phyloP scores from a whole-genome alignment of 2,888 invertebrate species.

The Leistus spinibarbis region DNA sequence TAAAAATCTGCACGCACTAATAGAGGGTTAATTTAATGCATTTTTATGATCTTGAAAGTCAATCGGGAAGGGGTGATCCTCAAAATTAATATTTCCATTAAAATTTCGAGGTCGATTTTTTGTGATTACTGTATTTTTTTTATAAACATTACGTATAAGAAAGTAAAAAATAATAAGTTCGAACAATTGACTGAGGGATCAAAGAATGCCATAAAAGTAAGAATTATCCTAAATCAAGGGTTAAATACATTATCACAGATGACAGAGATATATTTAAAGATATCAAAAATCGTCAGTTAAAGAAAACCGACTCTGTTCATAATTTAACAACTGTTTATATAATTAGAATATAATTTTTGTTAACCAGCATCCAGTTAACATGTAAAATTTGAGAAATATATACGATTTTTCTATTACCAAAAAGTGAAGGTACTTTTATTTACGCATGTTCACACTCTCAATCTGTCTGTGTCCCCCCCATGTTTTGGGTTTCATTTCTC shows the following conservation, averaged over 20 bases:
- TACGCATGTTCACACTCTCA: slow-evolving; percentile 7
- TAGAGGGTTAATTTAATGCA: too few species aligned
- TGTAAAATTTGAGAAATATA: slow-evolving; percentile 23
- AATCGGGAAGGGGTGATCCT: too few species aligned
- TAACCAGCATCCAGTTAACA: neutral
- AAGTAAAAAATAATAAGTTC: too few species aligned
- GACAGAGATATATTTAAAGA: neutral
- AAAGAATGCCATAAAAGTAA: too few species aligned
- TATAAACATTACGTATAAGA: too few species aligned
- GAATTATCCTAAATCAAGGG: neutral
- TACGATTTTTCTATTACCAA: slow-evolving; percentile 34
- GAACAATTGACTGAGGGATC: too few species aligned
- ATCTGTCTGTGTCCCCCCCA: too few species aligned
- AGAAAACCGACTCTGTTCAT: slow-evolving; percentile 29
- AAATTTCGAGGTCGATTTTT: too few species aligned
- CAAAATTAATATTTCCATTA: too few species aligned
- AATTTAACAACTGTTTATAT: neutral
- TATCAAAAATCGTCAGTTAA: neutral
- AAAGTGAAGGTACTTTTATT: slow-evolving; percentile 38
- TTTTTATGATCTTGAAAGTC: too few species aligned
- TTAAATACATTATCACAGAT: neutral
- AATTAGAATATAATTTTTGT: neutral
- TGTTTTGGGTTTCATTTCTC: neutral
- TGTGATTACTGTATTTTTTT: too few species aligned
- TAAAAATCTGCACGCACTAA: too few species aligned